A percentile compares a stretch with the other conserved stretches of the same genome.
These are phyloP conservation scores for Uropsilus gracilis DNA, from an alignment of 2,113 vertebrate genomes.

Conservation along the genomic window DNA sequence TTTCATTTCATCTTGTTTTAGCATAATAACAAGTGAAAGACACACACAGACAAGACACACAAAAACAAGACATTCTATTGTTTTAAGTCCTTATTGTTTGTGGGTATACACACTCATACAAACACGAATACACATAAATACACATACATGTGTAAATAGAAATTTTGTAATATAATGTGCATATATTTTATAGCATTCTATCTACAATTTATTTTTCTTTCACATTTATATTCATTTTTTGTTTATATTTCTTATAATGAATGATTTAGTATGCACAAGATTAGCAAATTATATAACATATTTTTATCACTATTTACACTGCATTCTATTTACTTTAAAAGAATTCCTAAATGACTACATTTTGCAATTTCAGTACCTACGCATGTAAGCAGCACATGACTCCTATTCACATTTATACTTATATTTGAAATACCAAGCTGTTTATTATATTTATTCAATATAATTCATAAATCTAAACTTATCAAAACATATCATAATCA, in stretches of 20 bases:
- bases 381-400: not conserved
- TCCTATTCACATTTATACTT: not conserved
- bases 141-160: not conserved
- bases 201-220: slow-evolving; percentile 63
- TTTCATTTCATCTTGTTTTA: not conserved
- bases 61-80: not conserved
- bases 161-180: not conserved
- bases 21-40: not conserved
- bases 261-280: slow-evolving; percentile 22
- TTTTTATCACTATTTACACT: not conserved
- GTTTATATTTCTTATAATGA: slow-evolving; percentile 45
- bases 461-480: not conserved
- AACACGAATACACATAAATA: not conserved
- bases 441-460: not conserved
- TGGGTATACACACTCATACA: not conserved
- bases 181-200: slow-evolving; percentile 42
- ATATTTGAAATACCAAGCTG: not conserved
- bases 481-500: not conserved
- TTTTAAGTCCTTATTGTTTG: not conserved
- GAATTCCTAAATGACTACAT: not conserved
- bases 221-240: not conserved
- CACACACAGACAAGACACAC: not conserved
- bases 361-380: not conserved
- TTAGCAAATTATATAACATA: slow-evolving; percentile 20
- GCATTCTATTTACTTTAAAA: slow-evolving; percentile 8